phyloP scores from a whole-genome alignment of 1,140 invertebrate genomes.

The Microplitis mediator region DNA sequence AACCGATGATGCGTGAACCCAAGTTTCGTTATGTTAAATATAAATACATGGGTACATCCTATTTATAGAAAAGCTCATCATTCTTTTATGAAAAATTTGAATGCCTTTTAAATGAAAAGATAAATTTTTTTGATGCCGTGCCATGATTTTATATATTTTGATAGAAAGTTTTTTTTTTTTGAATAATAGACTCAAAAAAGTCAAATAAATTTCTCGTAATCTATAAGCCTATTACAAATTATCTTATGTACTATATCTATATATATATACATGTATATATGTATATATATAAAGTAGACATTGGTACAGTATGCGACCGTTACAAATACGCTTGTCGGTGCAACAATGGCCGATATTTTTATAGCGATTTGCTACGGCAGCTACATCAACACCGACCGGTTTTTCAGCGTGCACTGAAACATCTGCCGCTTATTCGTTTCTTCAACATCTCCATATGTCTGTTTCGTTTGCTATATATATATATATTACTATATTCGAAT shows the following conservation, averaged over 20 bases:
- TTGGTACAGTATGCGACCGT: slow-evolving; percentile 42
- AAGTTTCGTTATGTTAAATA: too few relatives aligned
- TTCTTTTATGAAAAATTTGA: too few relatives aligned
- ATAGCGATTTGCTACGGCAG: slow-evolving; percentile 62
- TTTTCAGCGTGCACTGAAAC: slow-evolving; percentile 58
- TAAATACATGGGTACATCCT: too few relatives aligned
- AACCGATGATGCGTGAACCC: too few relatives aligned
- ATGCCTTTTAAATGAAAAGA: too few relatives aligned
- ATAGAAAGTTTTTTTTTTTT: not conserved
- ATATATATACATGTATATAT: not conserved
- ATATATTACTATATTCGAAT: slow-evolving; percentile 13
- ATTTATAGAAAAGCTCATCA: too few relatives aligned
- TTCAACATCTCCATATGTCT: slow-evolving; percentile 27
- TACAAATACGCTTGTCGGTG: slow-evolving; percentile 44
- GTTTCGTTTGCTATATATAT: slow-evolving; percentile 19
- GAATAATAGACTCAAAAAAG: not conserved
- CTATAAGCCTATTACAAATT: slow-evolving; percentile 7
- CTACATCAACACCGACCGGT: slow-evolving; percentile 63
- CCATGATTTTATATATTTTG: not conserved
- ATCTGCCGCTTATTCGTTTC: slow-evolving; percentile 54
- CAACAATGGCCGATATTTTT: slow-evolving; percentile 62
- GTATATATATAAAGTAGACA: not conserved
- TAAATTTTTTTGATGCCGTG: too few relatives aligned
- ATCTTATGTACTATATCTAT: slow-evolving; percentile 8
- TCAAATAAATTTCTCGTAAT: slow-evolving; percentile 10